phyloP scores from a whole-genome alignment of 2,113 vertebrate genomes.

The Macquaria australasica region DNA sequence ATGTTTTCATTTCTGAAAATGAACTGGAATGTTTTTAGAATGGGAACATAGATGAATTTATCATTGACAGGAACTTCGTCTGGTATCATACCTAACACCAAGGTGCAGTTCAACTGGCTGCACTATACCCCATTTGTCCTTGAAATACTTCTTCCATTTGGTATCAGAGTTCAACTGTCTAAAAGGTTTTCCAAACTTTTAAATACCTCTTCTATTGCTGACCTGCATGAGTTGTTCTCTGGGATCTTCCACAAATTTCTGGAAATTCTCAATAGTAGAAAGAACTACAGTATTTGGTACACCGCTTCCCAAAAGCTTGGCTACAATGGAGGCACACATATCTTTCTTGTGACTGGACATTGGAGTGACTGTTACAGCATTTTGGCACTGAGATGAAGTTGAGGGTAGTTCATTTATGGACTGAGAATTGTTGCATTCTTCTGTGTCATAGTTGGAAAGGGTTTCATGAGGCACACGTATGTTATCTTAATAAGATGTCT shows the following conservation, averaged over 20 bases:
- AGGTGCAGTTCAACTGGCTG: not conserved
- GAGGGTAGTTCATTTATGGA: not conserved
- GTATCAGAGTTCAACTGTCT: not conserved
- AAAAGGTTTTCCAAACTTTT: not conserved
- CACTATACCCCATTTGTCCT: not conserved
- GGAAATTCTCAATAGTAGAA: not conserved
- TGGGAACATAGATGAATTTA: not conserved
- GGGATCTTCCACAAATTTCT: not conserved
- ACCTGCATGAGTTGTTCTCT: not conserved
- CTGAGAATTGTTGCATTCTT: not conserved
- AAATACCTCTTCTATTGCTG: not conserved
- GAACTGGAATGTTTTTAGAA: not conserved
- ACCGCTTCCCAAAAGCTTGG: not conserved
- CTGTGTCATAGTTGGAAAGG: not conserved
- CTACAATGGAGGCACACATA: not conserved
- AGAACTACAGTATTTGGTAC: not conserved
- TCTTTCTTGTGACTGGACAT: not conserved
- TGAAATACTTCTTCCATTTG: not conserved
- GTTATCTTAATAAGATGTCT: conserved; percentile 11
- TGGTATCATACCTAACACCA: not conserved
- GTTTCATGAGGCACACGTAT: not conserved
- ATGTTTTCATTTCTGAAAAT: not conserved
- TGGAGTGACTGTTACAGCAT: not conserved
- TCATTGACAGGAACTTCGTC: not conserved
- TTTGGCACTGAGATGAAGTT: not conserved